Evolutionary conservation across 92 coral and sea anemone genomes (phyloP), one percentile per base, ranked within the genome.

Genomic region (Parazoanthus darwini): DNA sequence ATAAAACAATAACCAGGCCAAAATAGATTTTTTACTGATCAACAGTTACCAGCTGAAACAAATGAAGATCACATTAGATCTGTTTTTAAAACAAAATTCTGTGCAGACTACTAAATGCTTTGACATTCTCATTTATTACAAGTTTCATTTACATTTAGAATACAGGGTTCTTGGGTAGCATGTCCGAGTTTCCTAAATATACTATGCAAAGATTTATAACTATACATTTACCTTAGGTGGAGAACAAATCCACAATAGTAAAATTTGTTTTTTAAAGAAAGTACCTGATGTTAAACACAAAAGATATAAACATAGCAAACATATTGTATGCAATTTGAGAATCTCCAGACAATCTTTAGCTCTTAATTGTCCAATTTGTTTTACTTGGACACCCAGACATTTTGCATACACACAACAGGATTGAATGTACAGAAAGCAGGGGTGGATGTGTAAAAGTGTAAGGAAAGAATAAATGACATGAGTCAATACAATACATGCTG

Each of bases 21-120:
- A 68, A 68, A 68, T 0, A 68, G 74, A 68, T 68, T 68, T 0
- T 68, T 68, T 68, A 68, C 74, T 68, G 74, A 68, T 68, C 74
- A 68, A 68, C 74, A 68, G 74, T 68, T 68, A 68, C 74, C 74
- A 0, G 74, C 74, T 68, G 74, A 0, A 68, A 68, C 74, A 68
- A 68, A 68, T 22, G 74, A 68, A 68, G 74, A 68, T 68, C 74
- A 68, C 74, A 68, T 68, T 68, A 68, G 74, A 68, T 68, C 35
- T 68, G 74, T 68, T 68, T 68, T 68, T 68, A 22, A 68, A 68
- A 68, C 74, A 68, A 68, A 68, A 68, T 68, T 68, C 74, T 68
- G 74, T 68, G 74, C 74, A 68, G 74, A 68, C 74, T 68, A 68
- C 74, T 68, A 68, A 68, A 68, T 68, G 74, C 74, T 68, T 68